Percentiles rank a stretch among this genome's conserved stretches.
phyloP scores from a whole-genome alignment of 2,888 invertebrate genomes.

The Lasiommata megera region DNA sequence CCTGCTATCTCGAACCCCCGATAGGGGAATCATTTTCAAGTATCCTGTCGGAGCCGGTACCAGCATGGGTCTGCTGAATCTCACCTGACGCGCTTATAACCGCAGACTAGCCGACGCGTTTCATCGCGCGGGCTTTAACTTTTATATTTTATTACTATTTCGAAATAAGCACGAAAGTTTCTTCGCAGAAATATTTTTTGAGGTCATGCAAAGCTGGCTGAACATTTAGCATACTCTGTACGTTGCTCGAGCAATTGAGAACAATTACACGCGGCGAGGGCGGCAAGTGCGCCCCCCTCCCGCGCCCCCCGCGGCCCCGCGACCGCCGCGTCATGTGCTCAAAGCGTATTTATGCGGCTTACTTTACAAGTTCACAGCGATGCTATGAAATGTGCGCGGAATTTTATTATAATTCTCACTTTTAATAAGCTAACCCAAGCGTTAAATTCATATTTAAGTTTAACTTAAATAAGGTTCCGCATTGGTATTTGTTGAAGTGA shows the following conservation, averaged over 20 bases:
- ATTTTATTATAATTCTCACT: background rate
- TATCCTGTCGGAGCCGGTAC: too few relatives aligned
- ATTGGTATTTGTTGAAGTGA: background rate
- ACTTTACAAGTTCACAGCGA: background rate
- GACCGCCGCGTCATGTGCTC: background rate
- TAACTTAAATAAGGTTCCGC: background rate
- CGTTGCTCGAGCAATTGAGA: background rate
- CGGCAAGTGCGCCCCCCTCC: background rate
- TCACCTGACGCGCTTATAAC: too few relatives aligned
- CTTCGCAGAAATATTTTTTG: constrained; percentile 1
- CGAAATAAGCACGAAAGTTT: background rate
- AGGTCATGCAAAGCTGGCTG: background rate
- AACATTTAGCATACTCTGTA: background rate
- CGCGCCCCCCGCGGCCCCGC: background rate
- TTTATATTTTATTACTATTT: background rate
- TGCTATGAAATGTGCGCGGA: background rate
- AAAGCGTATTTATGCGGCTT: background rate
- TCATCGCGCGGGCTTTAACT: background rate
- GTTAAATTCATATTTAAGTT: constrained; percentile 4
- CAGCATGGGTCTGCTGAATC: too few relatives aligned
- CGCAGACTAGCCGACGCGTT: too few relatives aligned
- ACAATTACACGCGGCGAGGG: constrained; percentile 4
- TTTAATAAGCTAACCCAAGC: background rate
- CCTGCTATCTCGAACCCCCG: too few relatives aligned
- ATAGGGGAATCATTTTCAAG: too few relatives aligned